Percentiles rank a stretch among this genome's conserved stretches.
Conservation (phyloP, 2,888 invertebrate species). For the Argyra leucocephala region DNA sequence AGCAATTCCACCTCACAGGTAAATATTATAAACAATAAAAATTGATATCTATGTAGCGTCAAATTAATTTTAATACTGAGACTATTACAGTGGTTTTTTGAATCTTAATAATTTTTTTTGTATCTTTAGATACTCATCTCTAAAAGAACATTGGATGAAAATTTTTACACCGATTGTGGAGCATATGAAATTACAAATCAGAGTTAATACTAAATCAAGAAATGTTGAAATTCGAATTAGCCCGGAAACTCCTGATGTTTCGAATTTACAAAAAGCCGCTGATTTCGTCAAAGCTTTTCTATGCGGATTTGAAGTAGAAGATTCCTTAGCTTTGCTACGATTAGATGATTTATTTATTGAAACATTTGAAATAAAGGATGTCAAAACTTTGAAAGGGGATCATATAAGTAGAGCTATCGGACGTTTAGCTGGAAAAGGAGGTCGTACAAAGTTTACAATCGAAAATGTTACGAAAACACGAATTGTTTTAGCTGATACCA, state of each 20-base stretch:
- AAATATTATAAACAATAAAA: constrained; percentile 21
- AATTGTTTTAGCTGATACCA: constrained; percentile 91
- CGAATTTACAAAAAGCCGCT: constrained; percentile 90
- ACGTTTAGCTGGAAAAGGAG: constrained; percentile 94
- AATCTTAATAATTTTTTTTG: neutral
- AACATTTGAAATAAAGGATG: constrained; percentile 93
- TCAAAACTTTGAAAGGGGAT: constrained; percentile 89
- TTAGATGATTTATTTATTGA: constrained; percentile 95
- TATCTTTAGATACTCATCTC: constrained; percentile 66
- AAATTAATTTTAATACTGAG: no score
- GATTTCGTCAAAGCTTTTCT: constrained; percentile 97
- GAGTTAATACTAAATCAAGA: constrained; percentile 84
- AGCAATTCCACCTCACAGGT: constrained; percentile 81
- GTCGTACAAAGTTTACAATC: constrained; percentile 93
- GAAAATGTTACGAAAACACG: constrained; percentile 98
- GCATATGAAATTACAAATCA: constrained; percentile 82
- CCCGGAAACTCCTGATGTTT: constrained; percentile 60
- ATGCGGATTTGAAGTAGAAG: constrained; percentile 93
- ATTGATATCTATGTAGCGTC: no score
- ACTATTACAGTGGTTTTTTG: neutral
- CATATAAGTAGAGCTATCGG: constrained; percentile 90
- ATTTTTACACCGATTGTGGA: constrained; percentile 95
- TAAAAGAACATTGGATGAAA: constrained; percentile 95
- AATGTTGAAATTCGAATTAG: constrained; percentile 48
- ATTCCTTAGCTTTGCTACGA: constrained; percentile 85